Percentiles rank a stretch among this genome's conserved stretches.
Conservation (phyloP, 2,797 vertebrate genomes). For the Schizopygopsis malacanthus region DNA sequence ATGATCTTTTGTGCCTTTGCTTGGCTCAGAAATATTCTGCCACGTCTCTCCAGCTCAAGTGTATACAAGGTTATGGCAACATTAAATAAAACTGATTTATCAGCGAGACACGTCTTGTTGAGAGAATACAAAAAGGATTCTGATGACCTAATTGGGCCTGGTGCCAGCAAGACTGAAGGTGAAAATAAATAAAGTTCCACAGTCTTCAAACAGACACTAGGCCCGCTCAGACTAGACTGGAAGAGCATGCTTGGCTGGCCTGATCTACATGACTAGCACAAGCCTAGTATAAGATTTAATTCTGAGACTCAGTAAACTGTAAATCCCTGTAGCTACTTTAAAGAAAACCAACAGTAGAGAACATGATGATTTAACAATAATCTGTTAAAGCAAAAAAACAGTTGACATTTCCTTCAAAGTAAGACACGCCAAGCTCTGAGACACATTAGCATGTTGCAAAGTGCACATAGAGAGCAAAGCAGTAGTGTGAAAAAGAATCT, state of each 20-base stretch:
- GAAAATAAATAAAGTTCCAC: slow-evolving; percentile 30
- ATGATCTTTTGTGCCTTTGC: neutral
- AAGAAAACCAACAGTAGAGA: neutral
- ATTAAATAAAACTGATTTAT: slow-evolving; percentile 51
- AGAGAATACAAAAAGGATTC: slow-evolving; percentile 49
- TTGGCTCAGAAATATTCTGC: neutral
- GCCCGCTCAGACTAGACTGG: slow-evolving; percentile 3
- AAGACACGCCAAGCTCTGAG: neutral
- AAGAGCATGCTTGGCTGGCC: neutral
- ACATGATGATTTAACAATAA: neutral
- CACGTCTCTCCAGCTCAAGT: slow-evolving; percentile 43
- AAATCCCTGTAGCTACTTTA: neutral
- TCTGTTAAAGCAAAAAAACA: neutral
- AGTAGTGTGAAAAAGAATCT: slow-evolving; percentile 32
- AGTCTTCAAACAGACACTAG: slow-evolving; percentile 22
- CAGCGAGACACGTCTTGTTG: slow-evolving; percentile 53
- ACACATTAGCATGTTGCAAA: slow-evolving; percentile 12
- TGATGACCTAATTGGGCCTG: slow-evolving; percentile 53
- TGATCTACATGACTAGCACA: neutral
- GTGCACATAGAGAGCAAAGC: neutral
- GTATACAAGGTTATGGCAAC: slow-evolving; percentile 52
- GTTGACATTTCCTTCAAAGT: neutral
- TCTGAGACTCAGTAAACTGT: neutral
- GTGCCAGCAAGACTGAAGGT: slow-evolving; percentile 58
- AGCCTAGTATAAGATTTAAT: no score